These are phyloP conservation scores for Parasteatoda lunata DNA, from an alignment of 2,888 invertebrate genomes.

Conservation along the genomic window DNA sequence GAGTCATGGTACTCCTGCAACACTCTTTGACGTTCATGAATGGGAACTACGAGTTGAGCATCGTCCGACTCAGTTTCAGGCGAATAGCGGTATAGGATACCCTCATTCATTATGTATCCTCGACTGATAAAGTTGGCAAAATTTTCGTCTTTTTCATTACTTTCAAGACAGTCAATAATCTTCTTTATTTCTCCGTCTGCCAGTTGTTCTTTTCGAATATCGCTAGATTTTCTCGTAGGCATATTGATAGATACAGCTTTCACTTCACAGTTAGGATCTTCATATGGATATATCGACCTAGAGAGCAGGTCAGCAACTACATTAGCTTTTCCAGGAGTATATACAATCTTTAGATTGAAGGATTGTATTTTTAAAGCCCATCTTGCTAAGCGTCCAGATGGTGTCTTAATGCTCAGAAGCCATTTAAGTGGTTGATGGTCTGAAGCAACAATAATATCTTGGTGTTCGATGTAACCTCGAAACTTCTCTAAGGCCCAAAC, in stretches of 20 bases:
- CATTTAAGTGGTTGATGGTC: conserved; percentile 7
- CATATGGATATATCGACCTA: neutral
- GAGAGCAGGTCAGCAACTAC: conserved; percentile 3
- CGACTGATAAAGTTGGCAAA: neutral
- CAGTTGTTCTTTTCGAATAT: neutral
- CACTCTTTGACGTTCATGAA: too few relatives aligned
- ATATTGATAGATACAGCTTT: neutral
- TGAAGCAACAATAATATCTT: conserved; percentile 3
- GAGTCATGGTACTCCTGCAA: neutral
- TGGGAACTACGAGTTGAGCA: neutral
- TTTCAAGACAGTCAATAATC: too few relatives aligned
- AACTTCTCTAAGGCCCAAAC: neutral
- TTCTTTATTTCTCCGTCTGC: neutral
- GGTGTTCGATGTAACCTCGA: neutral
- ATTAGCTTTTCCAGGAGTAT: neutral
- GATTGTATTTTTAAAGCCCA: conserved; percentile 24
- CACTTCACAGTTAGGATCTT: neutral
- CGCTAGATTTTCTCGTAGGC: neutral
- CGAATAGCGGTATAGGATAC: neutral
- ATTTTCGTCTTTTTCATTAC: neutral
- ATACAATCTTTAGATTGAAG: neutral
- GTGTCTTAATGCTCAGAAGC: conserved; percentile 5
- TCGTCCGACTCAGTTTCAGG: neutral
- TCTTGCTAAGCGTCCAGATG: neutral
- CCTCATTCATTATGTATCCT: neutral